phyloP scores from a whole-genome alignment of 2,113 vertebrate genomes.

The Cyanoramphus novaezelandiae region DNA sequence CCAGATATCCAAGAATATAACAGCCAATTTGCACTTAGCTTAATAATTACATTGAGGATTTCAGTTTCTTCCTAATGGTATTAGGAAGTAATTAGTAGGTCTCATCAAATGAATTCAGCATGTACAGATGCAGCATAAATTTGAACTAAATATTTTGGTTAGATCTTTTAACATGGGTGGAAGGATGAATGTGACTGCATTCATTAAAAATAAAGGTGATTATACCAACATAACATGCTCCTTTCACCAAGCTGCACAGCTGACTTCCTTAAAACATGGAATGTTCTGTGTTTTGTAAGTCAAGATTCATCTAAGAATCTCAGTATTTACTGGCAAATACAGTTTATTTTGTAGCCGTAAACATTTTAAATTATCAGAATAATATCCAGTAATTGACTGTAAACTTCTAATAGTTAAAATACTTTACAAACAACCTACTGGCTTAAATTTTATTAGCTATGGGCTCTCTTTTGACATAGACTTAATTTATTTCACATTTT shows the following conservation, averaged over 20 bases:
- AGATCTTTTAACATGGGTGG: neutral
- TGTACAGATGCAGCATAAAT: neutral
- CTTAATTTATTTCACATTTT: neutral
- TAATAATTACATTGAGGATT: neutral
- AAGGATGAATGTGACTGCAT: neutral
- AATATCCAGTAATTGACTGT: neutral
- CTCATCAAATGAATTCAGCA: neutral
- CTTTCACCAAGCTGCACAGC: neutral
- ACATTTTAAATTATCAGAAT: neutral
- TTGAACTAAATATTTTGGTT: neutral
- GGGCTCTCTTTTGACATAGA: neutral
- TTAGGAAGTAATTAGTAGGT: neutral
- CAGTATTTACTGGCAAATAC: neutral
- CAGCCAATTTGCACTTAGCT: neutral
- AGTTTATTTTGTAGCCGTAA: neutral
- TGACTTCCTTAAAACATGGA: neutral
- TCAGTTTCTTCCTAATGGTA: neutral
- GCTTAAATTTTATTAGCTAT: neutral
- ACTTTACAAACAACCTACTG: neutral
- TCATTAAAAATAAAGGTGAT: neutral
- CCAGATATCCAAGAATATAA: neutral
- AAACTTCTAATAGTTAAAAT: neutral
- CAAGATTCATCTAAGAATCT: neutral
- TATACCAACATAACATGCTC: neutral
- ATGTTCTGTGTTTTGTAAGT: neutral